Base-by-base conservation (phyloP, 2,113 vertebrate species). In the Xenotilapia longispinis region DNA sequence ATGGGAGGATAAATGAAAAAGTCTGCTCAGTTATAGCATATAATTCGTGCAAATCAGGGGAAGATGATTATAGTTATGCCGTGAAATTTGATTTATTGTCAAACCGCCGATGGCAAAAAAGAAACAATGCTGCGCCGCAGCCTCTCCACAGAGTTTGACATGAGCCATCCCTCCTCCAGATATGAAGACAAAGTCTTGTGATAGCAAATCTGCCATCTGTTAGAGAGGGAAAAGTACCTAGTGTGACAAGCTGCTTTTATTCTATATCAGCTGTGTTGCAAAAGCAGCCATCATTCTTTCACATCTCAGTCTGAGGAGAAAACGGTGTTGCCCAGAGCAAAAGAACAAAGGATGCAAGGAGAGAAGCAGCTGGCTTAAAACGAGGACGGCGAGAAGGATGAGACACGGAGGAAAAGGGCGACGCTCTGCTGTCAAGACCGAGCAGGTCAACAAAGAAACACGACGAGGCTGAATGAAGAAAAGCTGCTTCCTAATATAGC, bases 211-310 rank as follows among this genome's bases (percentile, higher is more conserved):
- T 84, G 45, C 81, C 87, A 88, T 92, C 90, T 91, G 90, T 89
- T 88, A 87, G 54, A 85, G 70, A 79, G 38, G 49, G 36, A 19
- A 84, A 85, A 83, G 60, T 26, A 89, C 81, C 88, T 38, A 51
- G 81, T 90, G 45, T 90, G 91, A 91, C 90, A 87, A 87, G 84
- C 81, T 90, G 89, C 84, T 89, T 93, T 95, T 89, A 91, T 89
- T 93, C 85, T 86, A 53, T 82, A 91, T 94, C 90, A 90, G 84
- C 68, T 83, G 58, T 45, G 51, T 51, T 10, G 49, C 83, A 51
- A 84, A 82, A 75, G 88, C 88, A 36, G 82, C 82, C 87, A 84
- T 93, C 83, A 82, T 84, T 94, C 87, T 86, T 84, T 63, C 90
- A 90, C 58, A 90, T 87, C 65, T 88, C 12, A 65, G 85, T 90